Evolutionary conservation across 2,797 vertebrate genomes (phyloP), one percentile per base, ranked within the genome.

Genomic region (Pseudochirops corinnae): DNA sequence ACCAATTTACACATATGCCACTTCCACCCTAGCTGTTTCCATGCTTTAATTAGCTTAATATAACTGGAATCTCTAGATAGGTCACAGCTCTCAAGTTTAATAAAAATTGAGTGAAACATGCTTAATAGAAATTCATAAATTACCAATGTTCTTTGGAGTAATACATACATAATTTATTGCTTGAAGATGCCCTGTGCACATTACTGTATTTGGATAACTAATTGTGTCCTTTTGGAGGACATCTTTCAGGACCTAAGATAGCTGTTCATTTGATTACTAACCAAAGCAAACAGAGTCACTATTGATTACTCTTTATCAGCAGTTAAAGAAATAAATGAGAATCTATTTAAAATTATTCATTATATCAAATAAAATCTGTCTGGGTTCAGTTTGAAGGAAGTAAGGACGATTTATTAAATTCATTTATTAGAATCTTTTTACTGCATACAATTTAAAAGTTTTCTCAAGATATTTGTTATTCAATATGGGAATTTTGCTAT

Each of bases 21-120:
- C 96, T 98, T 96, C 97, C 95, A 97, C 91, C 90, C 93, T 98
- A 93, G 93, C 93, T 98, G 92, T 97, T 98, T 98, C 96, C 55
- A 98, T 95, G 90, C 93, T 97, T 98, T 98, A 98, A 98, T 98
- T 98, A 98, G 92, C 93, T 97, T 98, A 98, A 98, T 98, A 98
- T 98, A 98, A 97, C 94, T 97, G 97, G 96, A 98, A 98, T 98
- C 96, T 98, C 98, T 97, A 98, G 98, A 98, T 97, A 98, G 98
- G 96, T 98, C 98, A 98, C 94, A 98, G 96, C 97, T 98, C 96
- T 99, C 97, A 98, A 98, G 93, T 98, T 98, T 98, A 98, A 98
- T 98, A 98, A 98, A 98, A 98, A 98, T 97, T 91, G 96, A 98
- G 90, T 96, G 95, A 98, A 98, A 98, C 26, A 94, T 62, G 29